Conservation (phyloP, 2,888 invertebrate species). For the Euzetes globulus region DNA sequence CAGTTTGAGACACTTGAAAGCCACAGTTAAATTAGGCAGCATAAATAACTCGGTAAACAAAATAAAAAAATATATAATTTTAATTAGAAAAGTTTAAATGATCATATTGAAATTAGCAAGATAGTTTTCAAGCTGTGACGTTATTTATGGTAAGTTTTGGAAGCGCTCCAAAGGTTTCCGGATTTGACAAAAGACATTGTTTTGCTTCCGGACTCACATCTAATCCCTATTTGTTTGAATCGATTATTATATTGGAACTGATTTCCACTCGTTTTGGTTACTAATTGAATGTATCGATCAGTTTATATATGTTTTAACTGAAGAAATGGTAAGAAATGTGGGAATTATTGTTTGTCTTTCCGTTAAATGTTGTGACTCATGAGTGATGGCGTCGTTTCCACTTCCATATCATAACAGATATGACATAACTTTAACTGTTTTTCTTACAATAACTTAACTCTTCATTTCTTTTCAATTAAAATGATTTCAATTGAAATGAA, state of each 20-base stretch:
- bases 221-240: neutral
- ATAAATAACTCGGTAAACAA: too few relatives aligned
- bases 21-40: too few relatives aligned
- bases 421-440: neutral
- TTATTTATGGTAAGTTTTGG: too few relatives aligned
- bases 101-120: too few relatives aligned
- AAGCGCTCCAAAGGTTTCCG: too few relatives aligned
- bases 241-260: neutral
- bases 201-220: conserved; percentile 7
- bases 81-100: too few relatives aligned
- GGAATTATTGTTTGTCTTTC: neutral
- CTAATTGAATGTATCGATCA: neutral
- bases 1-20: too few relatives aligned
- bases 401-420: neutral
- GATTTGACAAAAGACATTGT: conserved; percentile 12
- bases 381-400: neutral
- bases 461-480: too few relatives aligned
- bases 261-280: neutral
- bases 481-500: neutral
- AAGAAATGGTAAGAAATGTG: neutral
- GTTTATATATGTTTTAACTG: neutral
- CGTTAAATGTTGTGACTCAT: neutral
- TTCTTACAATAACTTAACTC: too few relatives aligned
- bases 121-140: too few relatives aligned
- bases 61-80: too few relatives aligned